Base-by-base conservation (phyloP, 2,888 invertebrate genomes). In the Osmoderma eremita region DNA sequence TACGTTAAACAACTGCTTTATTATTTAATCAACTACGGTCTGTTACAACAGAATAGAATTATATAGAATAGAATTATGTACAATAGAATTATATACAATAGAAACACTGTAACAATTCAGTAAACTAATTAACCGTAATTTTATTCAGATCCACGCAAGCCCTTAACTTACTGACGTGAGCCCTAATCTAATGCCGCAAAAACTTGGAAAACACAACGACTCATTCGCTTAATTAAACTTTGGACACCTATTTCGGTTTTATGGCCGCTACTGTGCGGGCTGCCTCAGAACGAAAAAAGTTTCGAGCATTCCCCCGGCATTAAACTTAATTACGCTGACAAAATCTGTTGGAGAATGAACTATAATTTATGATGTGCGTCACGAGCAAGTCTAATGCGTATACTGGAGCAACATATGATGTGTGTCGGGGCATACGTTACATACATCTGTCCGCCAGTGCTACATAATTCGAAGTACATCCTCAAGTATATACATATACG, bases 311-410 rank as follows among this genome's bases (percentile, higher is more conserved):
- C 58, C 58, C 58, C 17, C 17, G 58, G 18, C 17, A 15, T 45
- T 45, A 61, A 61, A 61, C 45, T 45, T 61, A 61, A 61, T 61
- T 61, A 61, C 45, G 17, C 30, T 36, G 18, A 45, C 58, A 45
- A 30, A 45, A 61, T 45, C 15, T 61, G 30, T 17, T 3, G 36
- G 45, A 30, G 30, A 45, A 36, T 61, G 36, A 61, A 45, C 45
- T 61, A 20, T 30, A 61, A 61, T 45, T 61, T 61, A 61, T 61
- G 36, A 45, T n/a, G 45, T 8, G 13, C 41, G 56, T 56, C 39
- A 56, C 22, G 22, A 39, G n/a, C 38, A 39, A n/a, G 20, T 39
- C 12, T 13, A 12, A 20, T 3, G 20, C 17, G 18, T 5, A n/a
- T 48, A 12, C 2, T 8, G 17, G 17, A 48, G 18, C 12, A 12